phyloP scores from a whole-genome alignment of 2,888 invertebrate genomes.

The Pammene aurita region DNA sequence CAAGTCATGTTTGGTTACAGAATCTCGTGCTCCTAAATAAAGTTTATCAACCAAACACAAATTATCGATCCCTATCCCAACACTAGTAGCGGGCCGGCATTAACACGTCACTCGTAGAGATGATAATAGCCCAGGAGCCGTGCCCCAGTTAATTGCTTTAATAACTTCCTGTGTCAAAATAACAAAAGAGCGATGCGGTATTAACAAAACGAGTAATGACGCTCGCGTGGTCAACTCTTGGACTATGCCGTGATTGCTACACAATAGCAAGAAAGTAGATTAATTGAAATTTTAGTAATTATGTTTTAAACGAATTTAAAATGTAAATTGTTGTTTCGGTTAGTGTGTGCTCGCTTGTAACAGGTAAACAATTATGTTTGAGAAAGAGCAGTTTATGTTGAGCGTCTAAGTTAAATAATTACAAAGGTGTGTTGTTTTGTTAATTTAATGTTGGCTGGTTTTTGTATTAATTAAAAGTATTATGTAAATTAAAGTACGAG shows the following conservation, averaged over 20 bases:
- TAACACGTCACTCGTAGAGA: conserved; percentile 81
- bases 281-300: conserved; percentile 58
- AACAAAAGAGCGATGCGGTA: conserved; percentile 80
- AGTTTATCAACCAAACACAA: conserved; percentile 15
- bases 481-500: no score
- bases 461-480: no score
- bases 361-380: conserved; percentile 9
- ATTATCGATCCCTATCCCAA: conserved; percentile 51
- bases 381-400: conserved; percentile 4
- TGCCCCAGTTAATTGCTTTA: conserved; percentile 82
- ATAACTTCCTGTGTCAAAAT: conserved; percentile 84
- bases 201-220: conserved; percentile 75
- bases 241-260: conserved; percentile 54
- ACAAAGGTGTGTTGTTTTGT: neutral
- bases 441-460: no score
- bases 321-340: conserved; percentile 23
- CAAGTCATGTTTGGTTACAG: no score
- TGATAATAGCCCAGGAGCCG: conserved; percentile 80
- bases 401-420: neutral
- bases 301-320: conserved; percentile 53
- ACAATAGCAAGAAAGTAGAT: conserved; percentile 54
- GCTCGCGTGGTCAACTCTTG: conserved; percentile 60
- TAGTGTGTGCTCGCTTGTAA: conserved; percentile 16
- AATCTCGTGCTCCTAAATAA: neutral
- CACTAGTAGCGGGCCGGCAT: conserved; percentile 69